These are phyloP conservation scores for Brachyrhaphis roseni DNA, from an alignment of 2,797 vertebrate species.

Conservation along the genomic window DNA sequence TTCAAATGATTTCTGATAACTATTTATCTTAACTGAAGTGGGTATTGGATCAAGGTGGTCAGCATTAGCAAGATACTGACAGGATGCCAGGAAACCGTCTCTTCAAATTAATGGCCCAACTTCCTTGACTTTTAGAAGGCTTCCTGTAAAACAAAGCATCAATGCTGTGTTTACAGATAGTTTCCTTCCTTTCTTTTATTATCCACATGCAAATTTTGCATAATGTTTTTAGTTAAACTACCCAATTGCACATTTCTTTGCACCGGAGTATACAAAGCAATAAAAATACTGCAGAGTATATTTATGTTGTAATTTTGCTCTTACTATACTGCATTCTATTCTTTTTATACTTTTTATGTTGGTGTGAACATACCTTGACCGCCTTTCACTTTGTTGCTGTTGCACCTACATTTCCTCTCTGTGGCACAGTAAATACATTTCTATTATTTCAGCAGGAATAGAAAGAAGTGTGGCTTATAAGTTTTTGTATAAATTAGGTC, in stretches of 20 bases:
- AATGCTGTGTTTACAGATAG: not conserved
- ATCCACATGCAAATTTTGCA: not conserved
- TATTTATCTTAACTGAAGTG: not conserved
- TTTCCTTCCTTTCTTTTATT: too few species aligned
- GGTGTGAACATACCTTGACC: not conserved
- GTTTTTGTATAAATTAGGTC: not conserved
- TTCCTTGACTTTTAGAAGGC: not conserved
- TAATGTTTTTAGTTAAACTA: too few species aligned
- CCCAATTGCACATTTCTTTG: too few species aligned
- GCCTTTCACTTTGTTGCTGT: not conserved
- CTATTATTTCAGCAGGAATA: not conserved
- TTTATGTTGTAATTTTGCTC: not conserved
- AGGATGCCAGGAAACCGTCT: constrained; percentile 13
- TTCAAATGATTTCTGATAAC: constrained; percentile 16
- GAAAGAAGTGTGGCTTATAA: not conserved
- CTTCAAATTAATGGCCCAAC: constrained; percentile 48
- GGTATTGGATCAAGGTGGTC: constrained; percentile 18
- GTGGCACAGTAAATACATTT: not conserved
- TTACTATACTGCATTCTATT: not conserved
- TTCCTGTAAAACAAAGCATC: not conserved
- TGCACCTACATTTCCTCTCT: not conserved
- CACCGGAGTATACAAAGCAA: too few species aligned
- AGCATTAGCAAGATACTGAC: not conserved
- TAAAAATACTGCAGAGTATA: not conserved
- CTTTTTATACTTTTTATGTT: not conserved